phyloP scores from a whole-genome alignment of 2,113 vertebrate species.

The Poecilia latipinna region DNA sequence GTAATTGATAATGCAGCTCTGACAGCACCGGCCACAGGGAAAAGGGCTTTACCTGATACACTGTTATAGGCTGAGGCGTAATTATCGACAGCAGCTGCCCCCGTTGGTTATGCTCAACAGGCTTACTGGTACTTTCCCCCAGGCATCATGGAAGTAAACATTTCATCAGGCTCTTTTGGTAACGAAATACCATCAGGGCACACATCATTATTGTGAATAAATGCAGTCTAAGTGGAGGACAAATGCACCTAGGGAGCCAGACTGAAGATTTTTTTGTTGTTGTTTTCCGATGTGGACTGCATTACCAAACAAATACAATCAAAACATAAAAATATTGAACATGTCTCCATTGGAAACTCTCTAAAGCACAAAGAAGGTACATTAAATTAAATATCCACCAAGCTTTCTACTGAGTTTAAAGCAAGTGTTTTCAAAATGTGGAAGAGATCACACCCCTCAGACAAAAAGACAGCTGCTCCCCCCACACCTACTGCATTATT shows the following conservation, averaged over 20 bases:
- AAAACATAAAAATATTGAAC: not conserved
- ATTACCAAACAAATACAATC: constrained; percentile 33
- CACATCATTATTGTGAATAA: constrained; percentile 57
- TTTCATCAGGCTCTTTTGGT: constrained; percentile 59
- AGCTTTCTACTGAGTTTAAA: no score
- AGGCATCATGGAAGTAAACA: constrained; percentile 64
- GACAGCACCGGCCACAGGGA: constrained; percentile 29
- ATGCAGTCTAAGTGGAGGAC: constrained; percentile 55
- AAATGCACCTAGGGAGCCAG: constrained; percentile 49
- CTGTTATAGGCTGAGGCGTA: constrained; percentile 54
- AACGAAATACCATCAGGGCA: constrained; percentile 32
- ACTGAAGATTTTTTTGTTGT: constrained; percentile 42
- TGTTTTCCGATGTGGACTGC: constrained; percentile 22
- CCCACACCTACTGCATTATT: no score
- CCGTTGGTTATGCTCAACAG: constrained; percentile 55
- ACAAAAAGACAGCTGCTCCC: no score
- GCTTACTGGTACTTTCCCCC: constrained; percentile 42
- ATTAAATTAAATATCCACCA: no score
- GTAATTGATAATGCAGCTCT: constrained; percentile 53
- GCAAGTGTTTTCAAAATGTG: no score
- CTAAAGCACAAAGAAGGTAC: not conserved
- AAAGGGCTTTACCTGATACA: constrained; percentile 29
- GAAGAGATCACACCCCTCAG: no score
- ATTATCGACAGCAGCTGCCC: constrained; percentile 59
- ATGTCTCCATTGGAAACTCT: not conserved